Conservation (phyloP, 2,113 vertebrate genomes). For the Triplophysa rosa region DNA sequence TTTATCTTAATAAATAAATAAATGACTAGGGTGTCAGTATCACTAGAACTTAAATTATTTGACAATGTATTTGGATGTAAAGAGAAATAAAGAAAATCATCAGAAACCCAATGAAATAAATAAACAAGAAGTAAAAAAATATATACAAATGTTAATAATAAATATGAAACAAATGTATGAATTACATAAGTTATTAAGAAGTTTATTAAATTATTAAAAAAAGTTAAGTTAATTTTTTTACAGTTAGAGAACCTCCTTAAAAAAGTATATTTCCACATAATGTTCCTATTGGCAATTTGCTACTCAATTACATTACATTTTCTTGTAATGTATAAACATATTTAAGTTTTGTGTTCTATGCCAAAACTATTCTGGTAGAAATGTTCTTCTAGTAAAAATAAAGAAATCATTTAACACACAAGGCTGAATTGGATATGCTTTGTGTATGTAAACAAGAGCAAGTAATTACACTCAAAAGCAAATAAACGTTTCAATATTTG, state of each 20-base stretch:
- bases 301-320: no score
- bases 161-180: no score
- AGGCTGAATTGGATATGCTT: not conserved
- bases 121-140: no score
- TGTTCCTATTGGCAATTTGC: not conserved
- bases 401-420: not conserved
- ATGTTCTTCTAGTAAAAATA: not conserved
- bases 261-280: not conserved
- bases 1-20: not conserved
- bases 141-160: no score
- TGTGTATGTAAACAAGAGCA: not conserved
- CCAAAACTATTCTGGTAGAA: not conserved
- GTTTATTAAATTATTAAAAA: no score
- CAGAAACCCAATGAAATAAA: not conserved
- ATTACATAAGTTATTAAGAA: no score
- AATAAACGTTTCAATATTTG: not conserved
- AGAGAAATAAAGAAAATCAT: not conserved
- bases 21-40: not conserved
- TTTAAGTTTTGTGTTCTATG: not conserved
- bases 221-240: no score
- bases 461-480: not conserved
- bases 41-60: not conserved
- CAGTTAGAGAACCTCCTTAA: no score
- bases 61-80: not conserved
- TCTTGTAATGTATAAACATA: not conserved